Evolutionary conservation across 2,888 invertebrate genomes (phyloP).

Genomic region (Pristionchus fissidentatus): DNA sequence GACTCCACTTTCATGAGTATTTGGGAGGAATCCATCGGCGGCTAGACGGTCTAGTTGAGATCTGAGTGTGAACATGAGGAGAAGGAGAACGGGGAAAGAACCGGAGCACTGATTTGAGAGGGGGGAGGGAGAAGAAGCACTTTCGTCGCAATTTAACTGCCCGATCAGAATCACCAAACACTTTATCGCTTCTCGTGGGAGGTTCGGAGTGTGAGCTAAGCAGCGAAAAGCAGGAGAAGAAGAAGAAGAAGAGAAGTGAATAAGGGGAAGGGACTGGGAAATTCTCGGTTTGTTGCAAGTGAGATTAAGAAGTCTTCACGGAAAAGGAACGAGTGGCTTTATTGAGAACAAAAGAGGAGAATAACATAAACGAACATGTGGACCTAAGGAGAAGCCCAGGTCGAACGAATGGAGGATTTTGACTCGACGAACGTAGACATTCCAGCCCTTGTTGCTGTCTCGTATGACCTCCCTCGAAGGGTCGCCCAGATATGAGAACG

Average conservation of each 20-base stretch:
- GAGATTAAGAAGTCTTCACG: not conserved
- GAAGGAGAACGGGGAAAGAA: too few species aligned
- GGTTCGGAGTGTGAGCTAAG: not conserved
- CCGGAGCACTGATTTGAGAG: too few species aligned
- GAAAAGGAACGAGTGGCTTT: not conserved
- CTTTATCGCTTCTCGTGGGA: conserved; percentile 20
- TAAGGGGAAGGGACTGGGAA: not conserved
- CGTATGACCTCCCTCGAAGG: conserved; percentile 4
- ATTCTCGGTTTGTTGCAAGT: not conserved
- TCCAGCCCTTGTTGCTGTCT: not conserved
- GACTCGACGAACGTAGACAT: not conserved
- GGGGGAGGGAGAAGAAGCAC: not conserved
- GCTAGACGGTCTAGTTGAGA: too few species aligned
- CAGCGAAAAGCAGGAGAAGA: not conserved
- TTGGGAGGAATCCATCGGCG: too few species aligned
- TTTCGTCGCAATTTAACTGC: not conserved
- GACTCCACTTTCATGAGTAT: too few species aligned
- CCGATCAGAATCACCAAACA: not conserved
- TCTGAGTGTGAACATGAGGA: too few species aligned
- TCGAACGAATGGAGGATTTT: not conserved
- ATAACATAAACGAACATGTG: too few species aligned
- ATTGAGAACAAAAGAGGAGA: not conserved
- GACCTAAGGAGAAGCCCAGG: not conserved
- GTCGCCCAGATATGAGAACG: conserved; percentile 35
- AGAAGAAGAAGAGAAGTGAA: not conserved